A percentile compares a stretch with the other conserved stretches of the same genome.
Evolutionary conservation across 2,113 vertebrate genomes (phyloP).

Genomic region (Scartelaos histophorus): DNA sequence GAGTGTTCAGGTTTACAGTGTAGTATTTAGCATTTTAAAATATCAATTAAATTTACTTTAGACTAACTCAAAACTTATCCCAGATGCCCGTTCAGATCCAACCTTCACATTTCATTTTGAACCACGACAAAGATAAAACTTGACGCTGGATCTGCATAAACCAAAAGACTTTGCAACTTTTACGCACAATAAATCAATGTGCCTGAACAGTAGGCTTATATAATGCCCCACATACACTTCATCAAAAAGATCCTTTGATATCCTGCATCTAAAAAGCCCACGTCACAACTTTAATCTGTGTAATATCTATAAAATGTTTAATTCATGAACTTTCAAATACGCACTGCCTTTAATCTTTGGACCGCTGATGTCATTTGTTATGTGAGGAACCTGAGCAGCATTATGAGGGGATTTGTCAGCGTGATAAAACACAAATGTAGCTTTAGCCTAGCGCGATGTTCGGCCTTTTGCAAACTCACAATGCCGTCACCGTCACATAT

Average conservation of each 20-base stretch:
- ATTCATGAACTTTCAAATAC: constrained; percentile 13
- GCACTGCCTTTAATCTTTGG: constrained; percentile 2
- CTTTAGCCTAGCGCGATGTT: constrained; percentile 9
- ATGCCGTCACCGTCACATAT: constrained; percentile 17
- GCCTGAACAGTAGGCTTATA: too few relatives aligned
- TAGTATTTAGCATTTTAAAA: too few relatives aligned
- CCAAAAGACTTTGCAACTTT: not conserved
- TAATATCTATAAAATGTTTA: constrained; percentile 6
- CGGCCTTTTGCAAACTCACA: constrained; percentile 18
- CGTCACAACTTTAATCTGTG: not conserved
- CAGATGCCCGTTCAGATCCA: not conserved
- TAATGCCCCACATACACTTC: not conserved
- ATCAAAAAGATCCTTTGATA: constrained; percentile 5
- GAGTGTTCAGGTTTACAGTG: too few relatives aligned
- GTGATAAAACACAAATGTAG: constrained; percentile 29
- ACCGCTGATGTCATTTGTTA: constrained; percentile 32
- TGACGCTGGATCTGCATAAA: not conserved
- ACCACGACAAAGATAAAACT: too few relatives aligned
- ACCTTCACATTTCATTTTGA: not conserved
- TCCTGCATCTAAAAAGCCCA: not conserved
- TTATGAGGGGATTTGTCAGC: constrained; percentile 39
- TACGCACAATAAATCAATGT: not conserved
- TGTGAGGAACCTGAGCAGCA: constrained; percentile 17
- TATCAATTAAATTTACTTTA: too few relatives aligned
- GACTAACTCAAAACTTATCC: too few relatives aligned